These are phyloP conservation scores for Siderastrea radians DNA, from an alignment of 92 coral and sea anemone species.

Conservation along the genomic window DNA sequence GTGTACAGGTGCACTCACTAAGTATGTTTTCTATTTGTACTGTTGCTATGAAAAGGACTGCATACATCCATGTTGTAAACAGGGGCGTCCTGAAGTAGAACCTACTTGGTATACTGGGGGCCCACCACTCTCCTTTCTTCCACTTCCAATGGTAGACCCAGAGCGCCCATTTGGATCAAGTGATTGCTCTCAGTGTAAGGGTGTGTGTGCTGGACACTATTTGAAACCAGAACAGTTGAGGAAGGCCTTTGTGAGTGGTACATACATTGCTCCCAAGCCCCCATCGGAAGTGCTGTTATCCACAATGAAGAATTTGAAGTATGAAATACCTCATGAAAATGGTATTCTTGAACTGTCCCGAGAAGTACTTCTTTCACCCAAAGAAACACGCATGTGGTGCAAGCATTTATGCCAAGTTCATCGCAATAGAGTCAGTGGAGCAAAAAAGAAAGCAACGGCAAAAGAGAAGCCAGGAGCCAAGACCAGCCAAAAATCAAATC, in stretches of 20 bases:
- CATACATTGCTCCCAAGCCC: constrained; percentile 29
- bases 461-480: too few relatives aligned
- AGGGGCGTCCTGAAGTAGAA: too few relatives aligned
- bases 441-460: not conserved
- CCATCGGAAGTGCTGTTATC: constrained; percentile 16
- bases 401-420: constrained; percentile 47
- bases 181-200: constrained; percentile 45
- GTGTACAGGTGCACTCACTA: too few relatives aligned
- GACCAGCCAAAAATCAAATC: not conserved
- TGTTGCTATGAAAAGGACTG: too few relatives aligned
- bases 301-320: constrained; percentile 26
- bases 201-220: constrained; percentile 55
- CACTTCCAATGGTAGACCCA: constrained; percentile 43
- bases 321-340: constrained; percentile 31
- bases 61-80: too few relatives aligned
- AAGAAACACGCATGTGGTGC: constrained; percentile 49
- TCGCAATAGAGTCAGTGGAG: constrained; percentile 32
- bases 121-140: too few relatives aligned
- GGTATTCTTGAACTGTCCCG: constrained; percentile 29
- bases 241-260: not conserved
- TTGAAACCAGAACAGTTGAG: constrained; percentile 48
- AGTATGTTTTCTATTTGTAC: too few relatives aligned
- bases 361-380: constrained; percentile 47
- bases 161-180: constrained; percentile 34
- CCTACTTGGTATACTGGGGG: too few relatives aligned